Base-by-base conservation (phyloP, 53 echinoderm and acorn worm genomes). In the Pentamera pediparva region DNA sequence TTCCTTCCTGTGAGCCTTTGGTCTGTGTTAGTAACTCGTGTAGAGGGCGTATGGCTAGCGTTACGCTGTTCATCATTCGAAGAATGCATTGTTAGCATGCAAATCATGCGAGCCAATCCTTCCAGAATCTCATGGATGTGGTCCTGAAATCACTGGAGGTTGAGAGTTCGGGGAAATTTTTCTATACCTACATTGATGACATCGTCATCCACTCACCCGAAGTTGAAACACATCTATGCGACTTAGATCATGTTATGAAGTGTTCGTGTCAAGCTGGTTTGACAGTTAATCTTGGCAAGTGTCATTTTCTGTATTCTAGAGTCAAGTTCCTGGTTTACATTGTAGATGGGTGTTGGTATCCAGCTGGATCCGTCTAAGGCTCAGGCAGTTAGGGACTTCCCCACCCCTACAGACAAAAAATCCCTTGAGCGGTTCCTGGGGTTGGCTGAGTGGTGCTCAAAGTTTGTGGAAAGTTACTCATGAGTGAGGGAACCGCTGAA, bases 251-350 rank as follows among this genome's bases (percentile, higher is more conserved):
- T 20, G 62, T 86, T 6, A 40, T 86, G 25, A 12, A 19, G 4
- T 75, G 59, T 21, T 39, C 81, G 7, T 21, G 53, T 26, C 19
- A 39, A 24, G 86, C 81, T 28, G 70, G 81, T 17, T 52, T 86
- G 0, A 86, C 75, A 48, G 55, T 70, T 11, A 80, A 81, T 31
- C 19, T 28, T 1, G 53, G 26, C 6, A 81, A 86, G 39, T 82
- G 77, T 32, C 65, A 69, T 8, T 81, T 86, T 65, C 56, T 57
- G 21, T 28, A 26, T 6, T 26, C 4, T 0, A 37, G 52, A 29
- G 37, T 80, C 24, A 70, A 49, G 35, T 78, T 61, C 52, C 28
- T 82, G 63, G 75, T 64, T 17, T 62, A 82, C n/a, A 28, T 82
- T n/a, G 43, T 45, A 25, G 13, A 4, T 41, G 41, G 2, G 35